Conservation (phyloP, 2,113 vertebrate genomes). For the Bombycilla garrulus region DNA sequence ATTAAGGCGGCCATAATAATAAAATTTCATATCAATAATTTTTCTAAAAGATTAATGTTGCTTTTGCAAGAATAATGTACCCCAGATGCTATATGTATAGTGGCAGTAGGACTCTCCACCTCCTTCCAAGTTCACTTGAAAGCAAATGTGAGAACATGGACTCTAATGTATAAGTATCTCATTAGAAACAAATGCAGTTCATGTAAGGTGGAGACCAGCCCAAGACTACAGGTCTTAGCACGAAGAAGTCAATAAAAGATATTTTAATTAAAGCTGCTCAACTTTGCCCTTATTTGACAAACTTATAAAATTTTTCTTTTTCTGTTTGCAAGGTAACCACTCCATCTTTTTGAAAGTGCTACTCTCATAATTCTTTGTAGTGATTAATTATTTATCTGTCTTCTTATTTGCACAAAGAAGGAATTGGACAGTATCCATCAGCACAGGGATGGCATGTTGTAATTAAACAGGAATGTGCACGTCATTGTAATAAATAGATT, state of each 20-base stretch:
- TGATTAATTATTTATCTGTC: not conserved
- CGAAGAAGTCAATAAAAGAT: not conserved
- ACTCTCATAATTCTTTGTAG: not conserved
- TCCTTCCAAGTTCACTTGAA: not conserved
- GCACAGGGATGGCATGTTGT: not conserved
- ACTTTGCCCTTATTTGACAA: not conserved
- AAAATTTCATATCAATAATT: not conserved
- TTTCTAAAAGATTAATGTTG: not conserved
- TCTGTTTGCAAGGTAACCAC: not conserved
- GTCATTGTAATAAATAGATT: not conserved
- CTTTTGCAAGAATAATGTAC: not conserved
- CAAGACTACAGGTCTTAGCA: not conserved
- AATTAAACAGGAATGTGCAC: slow-evolving; percentile 21
- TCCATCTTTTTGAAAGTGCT: not conserved
- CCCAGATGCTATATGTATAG: not conserved
- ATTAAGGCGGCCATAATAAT: not conserved
- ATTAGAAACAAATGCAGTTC: not conserved
- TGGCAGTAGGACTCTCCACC: not conserved
- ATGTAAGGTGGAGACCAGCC: not conserved
- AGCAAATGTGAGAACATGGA: not conserved
- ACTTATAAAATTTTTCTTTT: not conserved
- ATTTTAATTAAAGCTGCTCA: not conserved
- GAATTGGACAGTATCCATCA: not conserved
- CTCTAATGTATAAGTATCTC: not conserved
- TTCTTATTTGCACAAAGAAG: not conserved